These are phyloP conservation scores for Thumatha senex DNA, from an alignment of 2,888 invertebrate genomes.

Conservation along the genomic window DNA sequence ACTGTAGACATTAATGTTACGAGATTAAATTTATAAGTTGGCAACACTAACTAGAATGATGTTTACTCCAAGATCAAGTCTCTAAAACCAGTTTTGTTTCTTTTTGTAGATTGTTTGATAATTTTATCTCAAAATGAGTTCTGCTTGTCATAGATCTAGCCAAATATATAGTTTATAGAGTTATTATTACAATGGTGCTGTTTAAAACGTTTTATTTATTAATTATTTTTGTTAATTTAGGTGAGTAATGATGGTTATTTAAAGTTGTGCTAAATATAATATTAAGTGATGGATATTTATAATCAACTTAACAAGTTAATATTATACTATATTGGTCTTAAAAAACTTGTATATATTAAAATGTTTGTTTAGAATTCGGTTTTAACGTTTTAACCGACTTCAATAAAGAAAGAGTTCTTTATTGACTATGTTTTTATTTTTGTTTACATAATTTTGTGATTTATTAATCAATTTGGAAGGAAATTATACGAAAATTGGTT, in stretches of 20 bases:
- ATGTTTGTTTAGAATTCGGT: not conserved
- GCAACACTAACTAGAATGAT: not conserved
- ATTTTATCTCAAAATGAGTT: not conserved
- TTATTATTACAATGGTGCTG: not conserved
- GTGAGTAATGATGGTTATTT: not conserved
- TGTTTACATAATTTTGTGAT: too few relatives aligned
- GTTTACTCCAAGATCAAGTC: not conserved
- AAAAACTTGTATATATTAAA: not conserved
- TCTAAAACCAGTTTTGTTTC: not conserved
- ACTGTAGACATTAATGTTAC: too few relatives aligned
- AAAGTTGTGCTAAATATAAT: too few relatives aligned
- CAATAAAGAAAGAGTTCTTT: too few relatives aligned
- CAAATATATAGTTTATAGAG: not conserved
- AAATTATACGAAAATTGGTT: too few relatives aligned
- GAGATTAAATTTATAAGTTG: not conserved
- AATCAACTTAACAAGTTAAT: too few relatives aligned
- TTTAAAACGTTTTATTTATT: not conserved
- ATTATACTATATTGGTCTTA: too few relatives aligned
- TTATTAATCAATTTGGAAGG: too few relatives aligned
- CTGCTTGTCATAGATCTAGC: not conserved
- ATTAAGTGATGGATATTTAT: too few relatives aligned
- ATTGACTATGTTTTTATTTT: too few relatives aligned
- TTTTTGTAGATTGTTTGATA: not conserved
- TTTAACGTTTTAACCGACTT: too few relatives aligned
- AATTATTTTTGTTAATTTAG: not conserved